phyloP scores from a whole-genome alignment of 2,797 vertebrate genomes.

The Podarcis lilfordi region DNA sequence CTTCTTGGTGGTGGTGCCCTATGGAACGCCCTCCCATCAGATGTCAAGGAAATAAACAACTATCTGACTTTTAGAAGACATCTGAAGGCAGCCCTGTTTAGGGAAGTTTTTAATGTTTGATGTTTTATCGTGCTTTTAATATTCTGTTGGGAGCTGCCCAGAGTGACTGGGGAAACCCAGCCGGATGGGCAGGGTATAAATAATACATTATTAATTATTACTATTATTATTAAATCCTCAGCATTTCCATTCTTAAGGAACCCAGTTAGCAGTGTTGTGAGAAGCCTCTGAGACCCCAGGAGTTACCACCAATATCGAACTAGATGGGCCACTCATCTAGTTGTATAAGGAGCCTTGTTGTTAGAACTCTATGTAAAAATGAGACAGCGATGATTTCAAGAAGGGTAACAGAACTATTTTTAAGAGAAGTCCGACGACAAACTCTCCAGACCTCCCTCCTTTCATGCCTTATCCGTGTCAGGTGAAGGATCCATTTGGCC shows the following conservation, averaged over 20 bases:
- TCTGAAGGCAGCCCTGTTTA: no score
- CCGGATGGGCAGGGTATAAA: no score
- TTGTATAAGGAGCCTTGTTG: background rate
- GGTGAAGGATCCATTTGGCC: background rate
- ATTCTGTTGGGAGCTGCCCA: no score
- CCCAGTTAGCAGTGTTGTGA: background rate
- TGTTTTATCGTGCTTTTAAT: no score
- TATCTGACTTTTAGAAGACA: no score
- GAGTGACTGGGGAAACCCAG: no score
- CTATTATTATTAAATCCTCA: background rate
- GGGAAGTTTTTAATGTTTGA: no score
- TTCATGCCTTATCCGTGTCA: background rate
- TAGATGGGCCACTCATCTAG: background rate
- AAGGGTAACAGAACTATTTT: background rate
- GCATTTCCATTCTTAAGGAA: background rate
- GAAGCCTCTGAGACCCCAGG: background rate
- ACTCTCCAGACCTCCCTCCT: background rate
- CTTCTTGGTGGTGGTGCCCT: no score
- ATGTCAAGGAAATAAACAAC: no score
- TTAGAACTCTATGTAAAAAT: background rate
- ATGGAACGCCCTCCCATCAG: no score
- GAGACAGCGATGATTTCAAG: background rate
- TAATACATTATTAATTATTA: no score
- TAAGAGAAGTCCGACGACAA: background rate
- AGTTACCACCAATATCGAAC: background rate